Evolutionary conservation across 2,113 vertebrate species (phyloP), one percentile per base, ranked within the genome.

Genomic region (Eulemur macaco): DNA sequence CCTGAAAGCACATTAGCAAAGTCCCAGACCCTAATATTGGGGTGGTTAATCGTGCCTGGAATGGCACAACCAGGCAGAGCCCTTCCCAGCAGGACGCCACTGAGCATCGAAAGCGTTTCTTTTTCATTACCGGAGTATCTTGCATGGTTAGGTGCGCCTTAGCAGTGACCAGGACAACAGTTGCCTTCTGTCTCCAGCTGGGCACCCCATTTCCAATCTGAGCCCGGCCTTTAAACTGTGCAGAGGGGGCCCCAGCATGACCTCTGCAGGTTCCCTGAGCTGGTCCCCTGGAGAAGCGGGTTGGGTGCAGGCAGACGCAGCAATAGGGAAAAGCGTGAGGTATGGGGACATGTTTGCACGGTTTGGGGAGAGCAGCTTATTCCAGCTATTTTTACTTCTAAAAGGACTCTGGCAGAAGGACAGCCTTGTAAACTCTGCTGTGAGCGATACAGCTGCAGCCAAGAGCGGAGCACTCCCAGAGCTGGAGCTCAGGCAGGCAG

Each of bases 1-100:
- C 96, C 96, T 82, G 97, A 98, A 89, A 96, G 87, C 86, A 86
- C n/a, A 17, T 96, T 96, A 94, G 97, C 96, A 84, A 58, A 97
- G 95, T 83, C 96, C 96, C 37, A 94, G 91, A 13, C 68, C 92
- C 89, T 86, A 29, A 90, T 54, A 85, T 78, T 58, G 50, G 97
- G 88, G 94, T 82, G 37, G 97, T 50, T 77, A 74, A 54, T 97
- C 97, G 37, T 60, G 64, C 73, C 95, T 69, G 64, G 78, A 76
- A 76, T 50, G 88, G 89, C 84, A 63, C 42, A 94, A 89, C 96
- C 76, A 20, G 78, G 63, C 71, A 0, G 0, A 20, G 63, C 0
- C 1, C 0, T 23, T 47, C 47, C 63, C n/a, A 1, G 58, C 45
- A 45, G 77, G 60, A 25, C 6, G 9, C 45, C 17, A 0, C 8